A percentile compares a stretch with the other conserved stretches of the same genome.
These are phyloP conservation scores for Drosophila insularis DNA, from an alignment of 1,140 invertebrate genomes.

Conservation along the genomic window DNA sequence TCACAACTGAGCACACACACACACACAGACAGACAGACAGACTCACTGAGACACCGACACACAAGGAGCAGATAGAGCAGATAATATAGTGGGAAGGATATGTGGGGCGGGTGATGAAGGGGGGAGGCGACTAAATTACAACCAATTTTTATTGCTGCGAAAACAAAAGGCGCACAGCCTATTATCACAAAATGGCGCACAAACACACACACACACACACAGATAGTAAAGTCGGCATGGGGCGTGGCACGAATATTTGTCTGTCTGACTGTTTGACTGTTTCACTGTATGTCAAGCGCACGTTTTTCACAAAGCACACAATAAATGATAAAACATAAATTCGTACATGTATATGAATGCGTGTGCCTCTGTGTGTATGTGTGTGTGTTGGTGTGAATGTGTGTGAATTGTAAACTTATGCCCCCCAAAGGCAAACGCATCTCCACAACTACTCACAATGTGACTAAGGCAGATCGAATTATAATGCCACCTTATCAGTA, in stretches of 20 bases:
- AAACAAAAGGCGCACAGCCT: slow-evolving; percentile 76
- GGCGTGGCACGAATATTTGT: slow-evolving; percentile 55
- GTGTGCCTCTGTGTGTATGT: slow-evolving; percentile 28
- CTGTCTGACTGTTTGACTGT: slow-evolving; percentile 26
- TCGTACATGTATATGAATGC: slow-evolving; percentile 46
- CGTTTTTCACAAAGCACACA: slow-evolving; percentile 74
- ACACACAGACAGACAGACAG: slow-evolving; percentile 26
- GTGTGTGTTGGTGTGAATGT: slow-evolving; percentile 61
- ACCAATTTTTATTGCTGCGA: slow-evolving; percentile 79
- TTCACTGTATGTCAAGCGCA: slow-evolving; percentile 49
- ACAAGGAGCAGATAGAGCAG: slow-evolving; percentile 12
- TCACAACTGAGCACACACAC: slow-evolving; percentile 55
- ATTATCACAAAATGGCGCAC: slow-evolving; percentile 73
- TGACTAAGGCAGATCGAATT: slow-evolving; percentile 71
- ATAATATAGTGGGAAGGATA: slow-evolving; percentile 21
- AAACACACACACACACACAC: slow-evolving; percentile 6
- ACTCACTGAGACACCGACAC: slow-evolving; percentile 22
- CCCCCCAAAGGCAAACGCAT: slow-evolving; percentile 49
- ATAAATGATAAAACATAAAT: slow-evolving; percentile 82
- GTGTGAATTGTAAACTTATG: slow-evolving; percentile 81
- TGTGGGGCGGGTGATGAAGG: not conserved
- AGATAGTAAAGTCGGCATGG: slow-evolving; percentile 35
- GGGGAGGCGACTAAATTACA: slow-evolving; percentile 68
- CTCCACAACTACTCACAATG: slow-evolving; percentile 58
- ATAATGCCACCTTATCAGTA: slow-evolving; percentile 79